Evolutionary conservation across 2,113 vertebrate species (phyloP).

Genomic region (Athene noctua): DNA sequence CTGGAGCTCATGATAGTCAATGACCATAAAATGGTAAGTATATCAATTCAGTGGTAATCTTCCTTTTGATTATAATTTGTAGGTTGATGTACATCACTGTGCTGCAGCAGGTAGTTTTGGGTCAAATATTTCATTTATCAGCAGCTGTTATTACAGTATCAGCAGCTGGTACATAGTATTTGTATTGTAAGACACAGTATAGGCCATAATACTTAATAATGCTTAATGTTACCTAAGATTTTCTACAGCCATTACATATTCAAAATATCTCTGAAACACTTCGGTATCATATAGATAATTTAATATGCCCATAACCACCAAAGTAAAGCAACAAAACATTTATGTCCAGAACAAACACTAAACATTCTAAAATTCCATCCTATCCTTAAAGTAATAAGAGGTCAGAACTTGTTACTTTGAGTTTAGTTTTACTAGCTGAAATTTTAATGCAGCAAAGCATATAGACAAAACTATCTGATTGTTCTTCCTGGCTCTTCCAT

Average conservation of each 20-base stretch:
- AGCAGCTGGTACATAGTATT: not conserved
- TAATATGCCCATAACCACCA: not conserved
- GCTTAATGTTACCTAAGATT: not conserved
- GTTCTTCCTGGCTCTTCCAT: not conserved
- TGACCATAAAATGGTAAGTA: conserved; percentile 93
- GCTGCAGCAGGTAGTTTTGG: not conserved
- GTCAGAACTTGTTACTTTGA: not conserved
- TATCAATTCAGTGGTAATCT: not conserved
- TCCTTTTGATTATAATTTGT: not conserved
- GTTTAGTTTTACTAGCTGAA: not conserved
- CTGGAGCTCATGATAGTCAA: conserved; percentile 96
- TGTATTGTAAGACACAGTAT: not conserved
- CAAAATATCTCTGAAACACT: not conserved
- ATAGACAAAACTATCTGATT: not conserved
- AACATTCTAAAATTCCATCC: not conserved
- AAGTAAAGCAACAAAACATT: not conserved
- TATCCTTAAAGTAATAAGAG: not conserved
- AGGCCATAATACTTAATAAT: not conserved
- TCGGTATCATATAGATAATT: not conserved
- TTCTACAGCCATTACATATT: not conserved
- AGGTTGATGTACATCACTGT: not conserved
- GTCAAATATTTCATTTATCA: not conserved
- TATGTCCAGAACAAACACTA: not conserved
- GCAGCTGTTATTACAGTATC: not conserved
- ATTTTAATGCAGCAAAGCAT: not conserved